Conservation (phyloP, 2,888 invertebrate species). For the Protodeltote pygarga region DNA sequence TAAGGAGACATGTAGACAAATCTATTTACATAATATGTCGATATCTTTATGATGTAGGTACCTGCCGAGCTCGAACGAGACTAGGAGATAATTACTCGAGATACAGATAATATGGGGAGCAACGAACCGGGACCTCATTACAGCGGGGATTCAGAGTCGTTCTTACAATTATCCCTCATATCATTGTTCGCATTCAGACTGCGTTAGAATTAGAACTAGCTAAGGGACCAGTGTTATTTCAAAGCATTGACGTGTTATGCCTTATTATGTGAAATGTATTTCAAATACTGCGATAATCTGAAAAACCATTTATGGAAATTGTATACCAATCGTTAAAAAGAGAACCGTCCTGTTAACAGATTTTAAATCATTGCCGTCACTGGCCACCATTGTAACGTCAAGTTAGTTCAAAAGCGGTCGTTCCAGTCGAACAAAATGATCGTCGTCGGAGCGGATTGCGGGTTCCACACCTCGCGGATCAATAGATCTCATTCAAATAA, state of each 20-base stretch:
- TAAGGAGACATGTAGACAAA: no score
- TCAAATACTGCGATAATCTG: slow-evolving; percentile 77
- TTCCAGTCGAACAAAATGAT: slow-evolving; percentile 85
- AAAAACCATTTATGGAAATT: slow-evolving; percentile 85
- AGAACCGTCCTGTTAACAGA: slow-evolving; percentile 86
- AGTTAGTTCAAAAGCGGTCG: slow-evolving; percentile 85
- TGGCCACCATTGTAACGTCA: slow-evolving; percentile 84
- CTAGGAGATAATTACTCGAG: slow-evolving; percentile 73
- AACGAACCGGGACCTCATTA: slow-evolving; percentile 68
- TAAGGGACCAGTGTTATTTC: slow-evolving; percentile 45
- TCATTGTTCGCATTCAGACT: slow-evolving; percentile 61
- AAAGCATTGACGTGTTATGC: slow-evolving; percentile 63
- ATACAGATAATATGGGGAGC: slow-evolving; percentile 68
- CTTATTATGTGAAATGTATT: slow-evolving; percentile 76
- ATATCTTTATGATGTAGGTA: slow-evolving; percentile 57
- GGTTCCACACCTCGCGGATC: slow-evolving; percentile 84
- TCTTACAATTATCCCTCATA: slow-evolving; percentile 66
- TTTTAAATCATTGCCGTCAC: slow-evolving; percentile 87
- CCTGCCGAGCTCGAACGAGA: slow-evolving; percentile 55
- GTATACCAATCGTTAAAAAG: slow-evolving; percentile 87
- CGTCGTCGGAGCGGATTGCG: slow-evolving; percentile 78
- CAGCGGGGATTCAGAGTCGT: slow-evolving; percentile 68
- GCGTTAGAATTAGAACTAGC: slow-evolving; percentile 42
- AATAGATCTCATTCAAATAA: slow-evolving; percentile 87
- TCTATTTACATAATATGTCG: no score